Base-by-base conservation (phyloP, 2,113 vertebrate species). In the Dipodomys ordii region DNA sequence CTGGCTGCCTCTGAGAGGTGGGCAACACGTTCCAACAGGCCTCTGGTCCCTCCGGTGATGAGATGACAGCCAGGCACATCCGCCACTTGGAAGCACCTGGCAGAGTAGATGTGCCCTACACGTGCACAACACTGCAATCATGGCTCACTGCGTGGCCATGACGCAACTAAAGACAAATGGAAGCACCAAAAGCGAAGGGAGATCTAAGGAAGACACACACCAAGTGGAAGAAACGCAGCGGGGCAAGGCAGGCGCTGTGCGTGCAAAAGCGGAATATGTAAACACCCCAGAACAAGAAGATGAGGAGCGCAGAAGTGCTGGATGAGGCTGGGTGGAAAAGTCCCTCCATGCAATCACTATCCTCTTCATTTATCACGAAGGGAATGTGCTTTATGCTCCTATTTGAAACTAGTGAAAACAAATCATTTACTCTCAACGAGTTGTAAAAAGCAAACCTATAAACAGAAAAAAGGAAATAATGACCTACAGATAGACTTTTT, bases 351-450 rank as follows among this genome's bases (percentile, higher is more conserved):
- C 25, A 82, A 93, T 94, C 79, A 82, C 87, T 49, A 90, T 65
- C 53, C 83, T 88, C 94, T 94, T 92, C 84, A 89, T 87, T 90
- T 91, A 94, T 87, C 84, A 90, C 62, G 65, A 39, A 94, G 77
- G 82, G 57, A 83, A 91, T 90, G 30, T 92, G 30, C 53, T 60
- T 87, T 81, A 62, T 53, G 73, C 73, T 89, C 15, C 87, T 90
- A 49, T 53, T 92, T 49, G 49, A 91, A 95, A 73, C 49, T 60
- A 89, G 46, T 80, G 30, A 95, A 93, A 90, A 94, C 60, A 95
- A 93, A 71, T 84, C 77, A 94, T 93, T 39, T 95, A 94, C 68
- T 83, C 74, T 87, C 35, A 19, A 71, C 25, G 16, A 74, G 25
- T 53, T 92, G 22, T 74, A 77, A 80, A 91, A 92, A 77, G 35